Conservation (phyloP, 2,888 invertebrate genomes). For the Cheilosia vulpina region DNA sequence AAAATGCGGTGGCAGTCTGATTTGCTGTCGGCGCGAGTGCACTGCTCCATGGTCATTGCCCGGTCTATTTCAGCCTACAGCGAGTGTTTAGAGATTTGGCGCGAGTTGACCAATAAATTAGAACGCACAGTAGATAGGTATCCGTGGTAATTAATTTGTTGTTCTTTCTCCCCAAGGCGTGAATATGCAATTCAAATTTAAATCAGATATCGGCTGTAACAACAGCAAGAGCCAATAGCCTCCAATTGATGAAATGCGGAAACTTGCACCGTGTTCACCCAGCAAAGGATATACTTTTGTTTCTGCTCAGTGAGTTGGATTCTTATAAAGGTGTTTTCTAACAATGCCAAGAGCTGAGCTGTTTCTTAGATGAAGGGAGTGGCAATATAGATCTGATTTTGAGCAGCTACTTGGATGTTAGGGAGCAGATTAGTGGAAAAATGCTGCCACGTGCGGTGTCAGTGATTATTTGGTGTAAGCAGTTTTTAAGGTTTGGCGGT, state of each 20-base stretch:
- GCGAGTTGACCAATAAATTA: constrained; percentile 72
- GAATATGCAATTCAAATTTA: constrained; percentile 65
- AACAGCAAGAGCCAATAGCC: constrained; percentile 12
- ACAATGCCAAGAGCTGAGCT: constrained; percentile 30
- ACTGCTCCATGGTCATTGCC: constrained; percentile 69
- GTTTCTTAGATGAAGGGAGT: not conserved
- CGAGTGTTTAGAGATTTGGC: constrained; percentile 62
- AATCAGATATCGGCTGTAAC: constrained; percentile 52
- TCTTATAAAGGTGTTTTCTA: not conserved
- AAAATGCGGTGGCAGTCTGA: constrained; percentile 50
- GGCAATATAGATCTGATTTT: constrained; percentile 13
- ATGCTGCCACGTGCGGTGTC: not conserved
- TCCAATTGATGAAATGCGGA: constrained; percentile 57
- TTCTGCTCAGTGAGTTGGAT: not conserved
- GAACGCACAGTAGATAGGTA: constrained; percentile 71
- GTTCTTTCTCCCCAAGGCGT: constrained; percentile 65
- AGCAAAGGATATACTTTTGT: constrained; percentile 13
- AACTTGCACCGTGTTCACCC: constrained; percentile 41
- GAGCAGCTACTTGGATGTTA: not conserved
- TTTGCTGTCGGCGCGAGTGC: constrained; percentile 54
- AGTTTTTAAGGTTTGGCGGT: too few species aligned
- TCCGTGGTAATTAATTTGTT: constrained; percentile 74
- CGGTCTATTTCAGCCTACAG: constrained; percentile 53
- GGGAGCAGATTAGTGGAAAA: not conserved
- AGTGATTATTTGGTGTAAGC: not conserved